Conservation (phyloP, 1,140 invertebrate genomes). For the Maniola jurtina region DNA sequence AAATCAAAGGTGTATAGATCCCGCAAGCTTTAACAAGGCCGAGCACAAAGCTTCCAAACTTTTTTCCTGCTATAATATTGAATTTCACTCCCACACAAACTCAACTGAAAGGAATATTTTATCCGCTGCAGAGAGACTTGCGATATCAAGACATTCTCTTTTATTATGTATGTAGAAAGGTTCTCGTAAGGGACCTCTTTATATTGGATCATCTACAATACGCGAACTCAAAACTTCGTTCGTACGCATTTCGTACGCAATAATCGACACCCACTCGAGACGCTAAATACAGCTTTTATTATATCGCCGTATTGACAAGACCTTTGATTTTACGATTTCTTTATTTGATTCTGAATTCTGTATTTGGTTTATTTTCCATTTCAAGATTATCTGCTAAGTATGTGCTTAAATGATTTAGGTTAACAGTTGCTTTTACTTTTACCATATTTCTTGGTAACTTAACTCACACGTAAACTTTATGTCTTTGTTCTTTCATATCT, state of each 20-base stretch:
- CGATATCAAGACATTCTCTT: slow-evolving; percentile 26
- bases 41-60: slow-evolving; percentile 13
- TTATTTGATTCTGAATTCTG: not conserved
- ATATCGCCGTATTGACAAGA: slow-evolving; percentile 5
- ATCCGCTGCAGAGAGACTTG: slow-evolving; percentile 30
- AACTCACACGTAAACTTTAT: not conserved
- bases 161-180: slow-evolving; percentile 29
- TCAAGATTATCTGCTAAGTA: not conserved
- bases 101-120: slow-evolving; percentile 33
- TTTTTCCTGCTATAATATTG: slow-evolving; percentile 27
- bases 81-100: slow-evolving; percentile 33
- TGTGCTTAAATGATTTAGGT: not conserved
- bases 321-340: slow-evolving; percentile 4
- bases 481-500: not conserved
- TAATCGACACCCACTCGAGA: slow-evolving; percentile 23
- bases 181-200: slow-evolving; percentile 26
- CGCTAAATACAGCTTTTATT: slow-evolving; percentile 1
- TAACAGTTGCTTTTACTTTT: not conserved
- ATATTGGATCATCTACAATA: slow-evolving; percentile 25
- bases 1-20: slow-evolving; percentile 25
- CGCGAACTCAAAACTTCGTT: slow-evolving; percentile 19
- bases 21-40: slow-evolving; percentile 10
- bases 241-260: slow-evolving; percentile 20
- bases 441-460: too few species aligned
- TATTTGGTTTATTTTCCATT: not conserved